Conservation (phyloP, 2,113 vertebrate genomes). For the Xenopus laevis region DNA sequence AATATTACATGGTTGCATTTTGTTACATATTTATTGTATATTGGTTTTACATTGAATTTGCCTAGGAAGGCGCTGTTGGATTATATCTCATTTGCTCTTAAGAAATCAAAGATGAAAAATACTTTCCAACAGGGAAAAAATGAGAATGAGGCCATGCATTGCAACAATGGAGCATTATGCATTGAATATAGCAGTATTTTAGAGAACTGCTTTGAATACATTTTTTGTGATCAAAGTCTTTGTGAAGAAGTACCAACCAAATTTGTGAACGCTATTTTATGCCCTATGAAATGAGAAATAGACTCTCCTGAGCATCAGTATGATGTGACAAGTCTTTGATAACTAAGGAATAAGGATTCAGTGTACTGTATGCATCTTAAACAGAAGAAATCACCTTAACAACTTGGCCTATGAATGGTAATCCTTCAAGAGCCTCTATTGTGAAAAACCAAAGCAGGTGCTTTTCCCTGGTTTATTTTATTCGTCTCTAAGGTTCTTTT, state of each 20-base stretch:
- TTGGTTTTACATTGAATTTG: too few relatives aligned
- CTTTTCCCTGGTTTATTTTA: slow-evolving; percentile 36
- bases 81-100: too few relatives aligned
- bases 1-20: too few relatives aligned
- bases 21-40: too few relatives aligned
- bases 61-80: too few relatives aligned
- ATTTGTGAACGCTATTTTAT: slow-evolving; percentile 37
- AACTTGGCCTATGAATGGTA: slow-evolving; percentile 36
- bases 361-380: slow-evolving; percentile 41
- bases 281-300: slow-evolving; percentile 44
- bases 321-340: slow-evolving; percentile 41
- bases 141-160: slow-evolving; percentile 8
- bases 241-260: slow-evolving; percentile 32
- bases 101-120: too few relatives aligned
- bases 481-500: slow-evolving; percentile 32
- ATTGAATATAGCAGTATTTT: slow-evolving; percentile 27
- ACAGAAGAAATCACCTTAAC: slow-evolving; percentile 43
- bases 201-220: too few relatives aligned
- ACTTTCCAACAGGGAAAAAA: background rate
- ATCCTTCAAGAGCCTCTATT: slow-evolving; percentile 43
- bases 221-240: too few relatives aligned
- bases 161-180: slow-evolving; percentile 31
- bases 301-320: slow-evolving; percentile 35
- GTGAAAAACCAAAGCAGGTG: slow-evolving; percentile 36
- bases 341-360: slow-evolving; percentile 37